Conservation (phyloP, 2,113 vertebrate species). For the Tenebrosternarchus preto region DNA sequence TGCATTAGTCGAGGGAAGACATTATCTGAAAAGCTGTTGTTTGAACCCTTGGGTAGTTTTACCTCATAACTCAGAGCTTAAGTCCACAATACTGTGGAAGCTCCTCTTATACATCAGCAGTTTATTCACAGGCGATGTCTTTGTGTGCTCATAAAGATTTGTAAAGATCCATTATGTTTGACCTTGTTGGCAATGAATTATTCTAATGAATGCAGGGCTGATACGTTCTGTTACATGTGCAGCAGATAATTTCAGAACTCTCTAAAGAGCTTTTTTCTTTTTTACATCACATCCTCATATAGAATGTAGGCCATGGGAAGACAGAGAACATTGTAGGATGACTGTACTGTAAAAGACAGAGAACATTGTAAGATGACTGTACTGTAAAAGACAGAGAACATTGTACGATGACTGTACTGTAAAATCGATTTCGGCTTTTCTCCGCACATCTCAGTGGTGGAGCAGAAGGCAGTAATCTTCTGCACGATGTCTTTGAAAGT, state of each 20-base stretch:
- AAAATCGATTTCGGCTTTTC: conserved; percentile 1
- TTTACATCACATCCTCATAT: conserved; percentile 28
- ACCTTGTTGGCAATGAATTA: conserved; percentile 17
- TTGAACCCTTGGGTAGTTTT: background rate
- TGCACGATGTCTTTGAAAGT: conserved; percentile 6
- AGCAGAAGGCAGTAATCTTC: background rate
- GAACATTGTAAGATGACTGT: too few species aligned
- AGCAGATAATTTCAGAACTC: conserved; percentile 34
- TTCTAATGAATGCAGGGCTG: conserved; percentile 14
- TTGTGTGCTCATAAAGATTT: background rate
- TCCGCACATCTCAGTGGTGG: background rate
- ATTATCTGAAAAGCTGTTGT: background rate
- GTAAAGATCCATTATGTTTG: background rate
- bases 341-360: too few species aligned
- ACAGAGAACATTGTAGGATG: too few species aligned
- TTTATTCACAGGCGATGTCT: background rate
- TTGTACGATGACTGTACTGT: background rate
- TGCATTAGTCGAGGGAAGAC: background rate
- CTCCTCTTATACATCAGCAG: background rate
- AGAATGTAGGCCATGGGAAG: conserved; percentile 42
- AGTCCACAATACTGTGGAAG: background rate
- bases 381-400: conserved; percentile 20
- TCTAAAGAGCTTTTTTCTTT: conserved; percentile 15
- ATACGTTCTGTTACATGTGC: background rate
- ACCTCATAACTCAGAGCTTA: background rate